Base-by-base conservation (phyloP, 2,797 vertebrate species). In the Danionella dracula region DNA sequence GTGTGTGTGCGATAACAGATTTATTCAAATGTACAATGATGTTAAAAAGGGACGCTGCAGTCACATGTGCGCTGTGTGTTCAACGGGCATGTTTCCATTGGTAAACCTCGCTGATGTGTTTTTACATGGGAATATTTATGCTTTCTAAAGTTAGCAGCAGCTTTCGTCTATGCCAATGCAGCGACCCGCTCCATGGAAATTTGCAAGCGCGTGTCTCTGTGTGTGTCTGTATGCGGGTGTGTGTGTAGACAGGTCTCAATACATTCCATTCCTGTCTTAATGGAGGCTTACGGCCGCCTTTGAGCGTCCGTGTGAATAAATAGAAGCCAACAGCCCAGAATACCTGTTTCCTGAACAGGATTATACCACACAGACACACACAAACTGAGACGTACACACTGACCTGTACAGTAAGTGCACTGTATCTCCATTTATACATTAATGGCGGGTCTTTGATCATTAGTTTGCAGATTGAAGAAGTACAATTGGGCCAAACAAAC, bases 101-200 rank as follows among this genome's bases (percentile, higher is more conserved):
- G 57, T 40, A 54, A 31, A 38, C 23, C 32, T 62, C 40, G 58
- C 35, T 55, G 19, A 62, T 31, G 27, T 61, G 53, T 73, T 76
- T 76, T 76, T 42, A 70, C 59, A 50, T 51, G 67, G 74, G 70
- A 67, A 72, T 70, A 71, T 63, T 67, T 72, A 67, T 63, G 70
- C 58, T 9, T 46, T 35, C 67, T 74, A 74, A 70, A 70, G 57
- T 70, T 74, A 74, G 72, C 29, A 61, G 16, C 61, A 60, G 62
- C 62, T 64, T 73, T 73, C 60, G 49, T 73, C 81, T 79, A 81
- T 79, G n/a, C 72, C 79, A 75, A 40, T 21, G 29, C 21, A 50
- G 35, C 16, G 69, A 59, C 19, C 32, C 23, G 32, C 51, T 60
- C 38, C 63, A 69, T 67, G 65, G 68, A 71, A 68, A 58, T 69